These are phyloP conservation scores for Turritopsis dohrnii DNA, from an alignment of 30 jellyfish, hydroid and myxozoan genomes.

Conservation along the genomic window DNA sequence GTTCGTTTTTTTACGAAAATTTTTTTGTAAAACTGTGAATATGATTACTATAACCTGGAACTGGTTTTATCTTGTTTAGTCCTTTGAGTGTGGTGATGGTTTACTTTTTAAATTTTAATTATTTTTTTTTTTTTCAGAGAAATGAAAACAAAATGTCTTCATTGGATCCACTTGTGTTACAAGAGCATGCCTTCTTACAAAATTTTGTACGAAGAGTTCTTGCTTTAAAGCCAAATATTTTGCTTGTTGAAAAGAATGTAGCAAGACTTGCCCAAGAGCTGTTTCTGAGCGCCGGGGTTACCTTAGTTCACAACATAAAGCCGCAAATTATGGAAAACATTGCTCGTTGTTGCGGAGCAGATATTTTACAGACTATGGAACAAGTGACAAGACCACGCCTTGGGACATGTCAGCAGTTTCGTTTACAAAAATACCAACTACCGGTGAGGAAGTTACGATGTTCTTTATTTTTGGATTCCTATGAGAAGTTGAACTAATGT, in stretches of 20 bases:
- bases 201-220: slow-evolving; percentile 73
- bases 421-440: slow-evolving; percentile 57
- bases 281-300: slow-evolving; percentile 73
- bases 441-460: slow-evolving; percentile 42
- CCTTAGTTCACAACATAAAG: slow-evolving; percentile 82
- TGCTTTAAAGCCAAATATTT: slow-evolving; percentile 78
- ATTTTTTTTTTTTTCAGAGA: slow-evolving; percentile 40
- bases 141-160: slow-evolving; percentile 90
- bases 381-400: slow-evolving; percentile 84
- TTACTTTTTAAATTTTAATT: background rate
- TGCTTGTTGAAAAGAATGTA: slow-evolving; percentile 78
- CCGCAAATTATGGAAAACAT: slow-evolving; percentile 82
- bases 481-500: no score
- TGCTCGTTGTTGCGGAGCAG: slow-evolving; percentile 90
- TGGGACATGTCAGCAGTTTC: slow-evolving; percentile 81
- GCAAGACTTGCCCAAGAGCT: slow-evolving; percentile 95
- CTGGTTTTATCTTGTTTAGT: background rate
- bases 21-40: no score
- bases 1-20: no score
- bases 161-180: slow-evolving; percentile 87
- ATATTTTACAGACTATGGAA: slow-evolving; percentile 80
- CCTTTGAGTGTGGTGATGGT: background rate
- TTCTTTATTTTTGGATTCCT: no score
- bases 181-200: slow-evolving; percentile 88
- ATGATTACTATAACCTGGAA: background rate